Evolutionary conservation across 2,888 invertebrate species (phyloP).

Genomic region (Lamproptera curius): DNA sequence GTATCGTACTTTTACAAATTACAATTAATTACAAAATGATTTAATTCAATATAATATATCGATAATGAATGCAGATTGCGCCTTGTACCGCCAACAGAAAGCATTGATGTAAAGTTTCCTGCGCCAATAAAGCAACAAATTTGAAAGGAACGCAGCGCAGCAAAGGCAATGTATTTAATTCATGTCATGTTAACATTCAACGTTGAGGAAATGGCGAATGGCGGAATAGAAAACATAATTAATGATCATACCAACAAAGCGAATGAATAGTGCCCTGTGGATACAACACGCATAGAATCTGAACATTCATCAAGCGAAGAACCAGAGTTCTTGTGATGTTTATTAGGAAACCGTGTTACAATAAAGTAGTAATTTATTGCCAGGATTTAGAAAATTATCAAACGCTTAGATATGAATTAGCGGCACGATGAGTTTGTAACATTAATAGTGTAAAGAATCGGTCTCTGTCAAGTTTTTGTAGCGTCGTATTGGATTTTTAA

Average conservation of each 20-base stretch:
- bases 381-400: conserved; percentile 13
- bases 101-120: conserved; percentile 5
- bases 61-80: conserved; percentile 5
- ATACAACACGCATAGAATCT: conserved; percentile 14
- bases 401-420: conserved; percentile 7
- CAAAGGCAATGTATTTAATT: conserved; percentile 12
- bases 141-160: conserved; percentile 14
- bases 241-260: conserved; percentile 16
- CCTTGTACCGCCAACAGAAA: conserved; percentile 5
- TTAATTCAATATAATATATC: not conserved
- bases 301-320: conserved; percentile 11
- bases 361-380: conserved; percentile 14
- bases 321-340: conserved; percentile 11
- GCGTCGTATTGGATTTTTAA: no score
- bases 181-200: conserved; percentile 15
- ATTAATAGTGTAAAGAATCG: not conserved
- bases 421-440: not conserved
- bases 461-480: no score
- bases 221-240: conserved; percentile 20
- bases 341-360: conserved; percentile 17
- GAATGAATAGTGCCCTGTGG: conserved; percentile 15
- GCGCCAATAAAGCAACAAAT: conserved; percentile 10
- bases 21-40: not conserved
- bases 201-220: conserved; percentile 19
- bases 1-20: no score